A percentile compares a stretch with the other conserved stretches of the same genome.
Conservation (phyloP, 2,888 invertebrate species). For the Tenthredo notha region DNA sequence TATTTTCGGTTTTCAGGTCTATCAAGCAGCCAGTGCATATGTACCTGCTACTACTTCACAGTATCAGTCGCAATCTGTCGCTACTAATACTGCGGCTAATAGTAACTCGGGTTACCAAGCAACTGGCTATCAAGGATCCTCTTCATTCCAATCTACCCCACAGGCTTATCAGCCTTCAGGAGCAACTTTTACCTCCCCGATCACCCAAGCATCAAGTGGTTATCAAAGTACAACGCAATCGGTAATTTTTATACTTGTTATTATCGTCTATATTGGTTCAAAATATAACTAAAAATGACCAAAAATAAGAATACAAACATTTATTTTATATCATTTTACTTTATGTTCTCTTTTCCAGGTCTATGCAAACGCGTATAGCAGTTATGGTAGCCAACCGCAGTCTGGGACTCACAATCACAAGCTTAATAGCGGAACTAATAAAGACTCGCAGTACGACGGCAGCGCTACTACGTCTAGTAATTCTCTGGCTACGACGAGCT, state of each 20-base stretch:
- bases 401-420: constrained; percentile 74
- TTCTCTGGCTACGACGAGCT: constrained; percentile 71
- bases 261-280: background rate
- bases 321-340: background rate
- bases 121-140: constrained; percentile 73
- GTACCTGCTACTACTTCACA: constrained; percentile 74
- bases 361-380: constrained; percentile 72
- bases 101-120: constrained; percentile 73
- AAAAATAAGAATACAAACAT: background rate
- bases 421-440: constrained; percentile 71
- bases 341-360: constrained; percentile 62
- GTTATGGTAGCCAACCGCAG: constrained; percentile 72
- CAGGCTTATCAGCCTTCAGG: constrained; percentile 75
- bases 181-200: constrained; percentile 74
- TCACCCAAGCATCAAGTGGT: constrained; percentile 72
- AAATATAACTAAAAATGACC: background rate
- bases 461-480: constrained; percentile 73
- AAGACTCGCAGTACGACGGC: constrained; percentile 75
- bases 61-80: constrained; percentile 73
- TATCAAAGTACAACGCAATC: constrained; percentile 75
- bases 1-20: constrained; percentile 65
- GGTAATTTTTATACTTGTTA: constrained; percentile 60
- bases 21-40: constrained; percentile 73
- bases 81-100: constrained; percentile 71
- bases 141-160: constrained; percentile 73